Percentiles rank a stretch among this genome's conserved stretches.
Evolutionary conservation across 1,140 invertebrate species (phyloP).

Genomic region (Leptopilina clavipes): DNA sequence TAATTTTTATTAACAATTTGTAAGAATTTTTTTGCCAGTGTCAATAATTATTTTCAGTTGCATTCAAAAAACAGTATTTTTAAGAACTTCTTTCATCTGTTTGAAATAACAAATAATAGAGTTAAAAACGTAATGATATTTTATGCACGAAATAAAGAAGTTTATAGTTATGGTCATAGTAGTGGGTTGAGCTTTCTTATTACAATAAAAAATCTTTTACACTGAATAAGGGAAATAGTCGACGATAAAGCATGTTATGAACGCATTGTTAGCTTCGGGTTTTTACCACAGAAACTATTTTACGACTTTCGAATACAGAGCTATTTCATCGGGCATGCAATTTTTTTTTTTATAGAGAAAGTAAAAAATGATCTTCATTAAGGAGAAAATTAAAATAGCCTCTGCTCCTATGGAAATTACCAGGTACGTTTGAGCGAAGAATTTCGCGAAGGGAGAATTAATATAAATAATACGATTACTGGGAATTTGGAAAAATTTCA

Average conservation of each 20-base stretch:
- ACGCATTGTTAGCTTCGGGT: conserved; percentile 7
- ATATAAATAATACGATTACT: too few species aligned
- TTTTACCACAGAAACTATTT: conserved; percentile 1
- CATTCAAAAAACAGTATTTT: too few species aligned
- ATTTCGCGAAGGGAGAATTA: neutral
- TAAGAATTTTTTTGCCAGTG: too few species aligned
- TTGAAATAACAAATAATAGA: neutral
- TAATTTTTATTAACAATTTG: too few species aligned
- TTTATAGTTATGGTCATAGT: neutral
- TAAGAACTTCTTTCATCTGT: too few species aligned
- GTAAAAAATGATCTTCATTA: conserved; percentile 17
- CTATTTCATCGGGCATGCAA: conserved; percentile 16
- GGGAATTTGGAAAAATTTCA: too few species aligned
- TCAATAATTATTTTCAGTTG: too few species aligned
- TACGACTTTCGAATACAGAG: neutral
- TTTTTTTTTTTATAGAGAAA: conserved; percentile 3
- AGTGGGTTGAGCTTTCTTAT: neutral
- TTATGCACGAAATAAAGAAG: neutral
- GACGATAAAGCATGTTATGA: conserved; percentile 10
- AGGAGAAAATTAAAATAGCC: neutral
- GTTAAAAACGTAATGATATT: neutral
- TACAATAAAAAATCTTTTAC: neutral
- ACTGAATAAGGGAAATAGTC: conserved; percentile 4
- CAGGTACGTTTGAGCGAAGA: neutral
- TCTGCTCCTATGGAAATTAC: neutral